Evolutionary conservation across 2,888 invertebrate genomes (phyloP).

Genomic region (Nomada flava): DNA sequence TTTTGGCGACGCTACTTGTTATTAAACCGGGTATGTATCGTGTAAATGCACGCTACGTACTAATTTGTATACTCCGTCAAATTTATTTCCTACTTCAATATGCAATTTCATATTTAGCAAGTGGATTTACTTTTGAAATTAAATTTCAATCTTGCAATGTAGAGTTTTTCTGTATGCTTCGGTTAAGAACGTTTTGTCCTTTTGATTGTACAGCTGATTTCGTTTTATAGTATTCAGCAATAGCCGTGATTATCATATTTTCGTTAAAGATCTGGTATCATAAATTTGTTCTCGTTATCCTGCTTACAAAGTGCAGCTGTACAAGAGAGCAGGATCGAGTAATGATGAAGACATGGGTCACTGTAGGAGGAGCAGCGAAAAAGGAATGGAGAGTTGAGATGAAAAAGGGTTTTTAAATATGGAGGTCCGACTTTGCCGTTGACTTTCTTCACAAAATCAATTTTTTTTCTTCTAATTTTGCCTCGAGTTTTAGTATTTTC

Average conservation of each 20-base stretch:
- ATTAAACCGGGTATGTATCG: background rate
- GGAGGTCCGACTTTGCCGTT: slow-evolving; percentile 8
- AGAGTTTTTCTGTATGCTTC: no score
- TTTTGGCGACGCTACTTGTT: no score
- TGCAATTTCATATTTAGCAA: background rate
- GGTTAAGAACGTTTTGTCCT: no score
- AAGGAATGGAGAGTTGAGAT: slow-evolving; percentile 53
- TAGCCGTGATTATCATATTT: slow-evolving; percentile 72
- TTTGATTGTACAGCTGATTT: no score
- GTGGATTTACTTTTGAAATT: no score
- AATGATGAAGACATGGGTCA: slow-evolving; percentile 63
- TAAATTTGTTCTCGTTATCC: slow-evolving; percentile 85
- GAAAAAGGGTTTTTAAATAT: slow-evolving; percentile 47
- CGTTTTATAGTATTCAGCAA: slow-evolving; percentile 72
- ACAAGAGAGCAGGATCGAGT: slow-evolving; percentile 70
- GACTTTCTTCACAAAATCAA: background rate
- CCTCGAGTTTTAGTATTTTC: no score
- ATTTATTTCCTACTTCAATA: background rate
- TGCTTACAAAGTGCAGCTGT: slow-evolving; percentile 80
- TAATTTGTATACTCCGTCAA: background rate
- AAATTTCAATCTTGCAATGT: background rate
- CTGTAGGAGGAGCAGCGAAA: slow-evolving; percentile 50
- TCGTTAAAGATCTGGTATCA: slow-evolving; percentile 81
- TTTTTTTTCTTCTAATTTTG: no score
- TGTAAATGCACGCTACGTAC: background rate